These are phyloP conservation scores for Dufourea novaeangliae DNA, from an alignment of 1,140 invertebrate genomes.

Conservation along the genomic window DNA sequence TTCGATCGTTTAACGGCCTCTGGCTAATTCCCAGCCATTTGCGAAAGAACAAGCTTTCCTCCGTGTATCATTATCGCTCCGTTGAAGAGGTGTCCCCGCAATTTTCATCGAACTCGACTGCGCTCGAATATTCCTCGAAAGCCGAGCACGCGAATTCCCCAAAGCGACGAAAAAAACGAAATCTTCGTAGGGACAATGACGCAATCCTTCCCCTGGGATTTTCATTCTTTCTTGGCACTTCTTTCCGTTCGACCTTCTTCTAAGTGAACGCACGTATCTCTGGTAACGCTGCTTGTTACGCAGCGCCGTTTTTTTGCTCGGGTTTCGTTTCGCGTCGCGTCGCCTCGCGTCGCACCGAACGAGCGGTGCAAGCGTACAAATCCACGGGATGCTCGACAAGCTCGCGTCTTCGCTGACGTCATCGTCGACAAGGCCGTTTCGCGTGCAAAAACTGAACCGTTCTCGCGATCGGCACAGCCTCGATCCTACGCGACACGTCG, in stretches of 20 bases:
- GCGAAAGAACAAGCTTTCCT: too few relatives aligned
- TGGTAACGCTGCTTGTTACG: slow-evolving; percentile 70
- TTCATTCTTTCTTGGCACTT: slow-evolving; percentile 46
- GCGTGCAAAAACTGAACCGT: slow-evolving; percentile 53
- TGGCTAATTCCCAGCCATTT: too few relatives aligned
- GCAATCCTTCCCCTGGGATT: slow-evolving; percentile 56
- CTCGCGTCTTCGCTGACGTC: slow-evolving; percentile 50
- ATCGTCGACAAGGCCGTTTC: slow-evolving; percentile 32
- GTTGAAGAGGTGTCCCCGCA: too few relatives aligned
- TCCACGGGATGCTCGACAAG: slow-evolving; percentile 49
- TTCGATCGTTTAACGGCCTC: background rate
- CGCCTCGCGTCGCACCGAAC: background rate
- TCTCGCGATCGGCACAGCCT: background rate
- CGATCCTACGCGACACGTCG: background rate
- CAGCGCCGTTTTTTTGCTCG: slow-evolving; percentile 64
- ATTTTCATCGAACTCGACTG: too few relatives aligned
- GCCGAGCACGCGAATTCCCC: too few relatives aligned
- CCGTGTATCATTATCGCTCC: too few relatives aligned
- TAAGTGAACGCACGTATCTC: slow-evolving; percentile 67
- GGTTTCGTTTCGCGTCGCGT: slow-evolving; percentile 40
- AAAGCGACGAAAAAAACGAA: slow-evolving; percentile 15
- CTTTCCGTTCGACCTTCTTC: slow-evolving; percentile 62
- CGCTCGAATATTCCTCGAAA: too few relatives aligned
- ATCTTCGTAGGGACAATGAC: background rate
- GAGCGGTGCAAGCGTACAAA: slow-evolving; percentile 28